These are phyloP conservation scores for Heteromormyrus szaboi DNA, from an alignment of 2,797 vertebrate species.

Conservation along the genomic window DNA sequence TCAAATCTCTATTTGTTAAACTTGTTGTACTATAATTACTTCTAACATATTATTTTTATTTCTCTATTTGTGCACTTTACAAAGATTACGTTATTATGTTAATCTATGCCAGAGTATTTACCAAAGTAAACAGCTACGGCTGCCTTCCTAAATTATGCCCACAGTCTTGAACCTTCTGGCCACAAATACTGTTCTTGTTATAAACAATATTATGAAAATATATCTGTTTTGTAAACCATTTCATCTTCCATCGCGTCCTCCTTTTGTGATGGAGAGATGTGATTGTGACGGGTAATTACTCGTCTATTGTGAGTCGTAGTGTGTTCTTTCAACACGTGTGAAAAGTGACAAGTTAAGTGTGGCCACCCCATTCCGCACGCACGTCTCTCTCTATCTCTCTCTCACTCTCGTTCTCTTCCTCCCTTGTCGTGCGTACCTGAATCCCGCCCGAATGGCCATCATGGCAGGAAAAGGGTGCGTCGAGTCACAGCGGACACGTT, in stretches of 20 bases:
- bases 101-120: background rate
- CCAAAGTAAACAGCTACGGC: background rate
- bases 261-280: conserved; percentile 37
- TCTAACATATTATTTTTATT: background rate
- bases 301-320: conserved; percentile 42
- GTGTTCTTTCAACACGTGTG: conserved; percentile 55
- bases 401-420: background rate
- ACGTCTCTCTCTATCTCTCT: conserved; percentile 15
- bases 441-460: background rate
- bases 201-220: background rate
- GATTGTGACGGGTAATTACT: conserved; percentile 60
- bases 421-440: background rate
- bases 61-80: background rate
- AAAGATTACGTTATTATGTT: background rate
- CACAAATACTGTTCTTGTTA: background rate
- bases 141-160: background rate
- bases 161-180: background rate
- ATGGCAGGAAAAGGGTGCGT: background rate
- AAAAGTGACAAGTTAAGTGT: conserved; percentile 41
- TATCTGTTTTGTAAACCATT: conserved; percentile 13
- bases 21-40: background rate
- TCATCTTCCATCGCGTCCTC: conserved; percentile 22
- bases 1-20: background rate
- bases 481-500: background rate
- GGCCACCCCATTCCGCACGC: background rate